A percentile compares a stretch with the other conserved stretches of the same genome.
Conservation (phyloP, 2,888 invertebrate genomes). For the Podotricha telesiphe region DNA sequence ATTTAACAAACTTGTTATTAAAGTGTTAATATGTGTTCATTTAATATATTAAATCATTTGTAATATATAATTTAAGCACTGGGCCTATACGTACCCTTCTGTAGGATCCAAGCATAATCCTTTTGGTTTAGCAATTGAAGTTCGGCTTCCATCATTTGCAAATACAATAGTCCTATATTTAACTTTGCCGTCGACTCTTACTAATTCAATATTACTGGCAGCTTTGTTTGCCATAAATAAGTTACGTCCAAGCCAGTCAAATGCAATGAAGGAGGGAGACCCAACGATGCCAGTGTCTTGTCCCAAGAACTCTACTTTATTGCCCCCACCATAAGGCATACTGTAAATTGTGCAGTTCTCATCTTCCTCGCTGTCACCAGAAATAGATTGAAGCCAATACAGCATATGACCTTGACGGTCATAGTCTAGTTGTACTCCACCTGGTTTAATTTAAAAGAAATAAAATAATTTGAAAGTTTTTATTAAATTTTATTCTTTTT, state of each 20-base stretch:
- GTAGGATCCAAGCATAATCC: constrained; percentile 95
- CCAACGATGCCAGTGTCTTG: constrained; percentile 93
- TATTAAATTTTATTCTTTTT: not conserved
- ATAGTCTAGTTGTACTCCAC: constrained; percentile 95
- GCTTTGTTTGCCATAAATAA: constrained; percentile 95
- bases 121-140: constrained; percentile 94
- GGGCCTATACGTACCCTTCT: constrained; percentile 89
- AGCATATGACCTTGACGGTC: constrained; percentile 93
- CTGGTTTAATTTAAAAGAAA: constrained; percentile 70
- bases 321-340: constrained; percentile 93
- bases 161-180: constrained; percentile 93
- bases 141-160: constrained; percentile 93
- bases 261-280: constrained; percentile 94
- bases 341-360: constrained; percentile 94
- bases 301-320: constrained; percentile 89
- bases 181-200: constrained; percentile 92
- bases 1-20: not conserved
- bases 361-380: constrained; percentile 87
- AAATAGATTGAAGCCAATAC: constrained; percentile 92
- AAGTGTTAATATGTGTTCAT: too few relatives aligned
- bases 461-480: not conserved
- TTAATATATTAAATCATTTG: too few relatives aligned
- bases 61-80: not conserved
- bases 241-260: constrained; percentile 98
- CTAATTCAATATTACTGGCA: constrained; percentile 95